Conservation (phyloP, 2,888 invertebrate species). For the Eristalis tenax region DNA sequence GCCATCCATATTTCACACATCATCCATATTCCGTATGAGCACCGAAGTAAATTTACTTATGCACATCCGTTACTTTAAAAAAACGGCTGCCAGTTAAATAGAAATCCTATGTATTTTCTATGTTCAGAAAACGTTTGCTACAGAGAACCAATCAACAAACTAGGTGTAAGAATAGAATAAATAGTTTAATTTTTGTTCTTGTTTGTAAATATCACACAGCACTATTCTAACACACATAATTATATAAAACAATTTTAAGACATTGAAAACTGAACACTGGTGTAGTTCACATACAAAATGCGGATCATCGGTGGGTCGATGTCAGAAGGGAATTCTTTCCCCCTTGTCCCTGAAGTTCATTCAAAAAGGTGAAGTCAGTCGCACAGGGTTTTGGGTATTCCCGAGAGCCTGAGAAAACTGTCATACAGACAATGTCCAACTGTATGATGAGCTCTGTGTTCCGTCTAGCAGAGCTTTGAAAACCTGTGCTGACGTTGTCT, state of each 20-base stretch:
- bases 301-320: background rate
- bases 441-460: no score
- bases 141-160: background rate
- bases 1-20: no score
- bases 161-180: background rate
- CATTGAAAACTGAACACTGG: background rate
- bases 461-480: no score
- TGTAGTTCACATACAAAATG: background rate
- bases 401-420: no score
- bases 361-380: background rate
- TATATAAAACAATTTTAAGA: background rate
- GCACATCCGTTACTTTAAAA: no score
- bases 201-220: background rate
- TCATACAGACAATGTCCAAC: no score
- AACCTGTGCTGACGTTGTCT: no score
- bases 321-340: no score
- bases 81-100: constrained; percentile 23
- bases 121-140: constrained; percentile 39
- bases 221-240: no score
- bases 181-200: background rate
- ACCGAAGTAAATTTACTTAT: background rate
- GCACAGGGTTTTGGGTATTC: no score
- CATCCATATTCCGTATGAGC: no score
- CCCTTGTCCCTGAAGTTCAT: background rate
- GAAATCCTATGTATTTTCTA: constrained; percentile 8